A percentile compares a stretch with the other conserved stretches of the same genome.
Evolutionary conservation across 2,113 vertebrate species (phyloP).

Genomic region (Peromyscus maniculatus): DNA sequence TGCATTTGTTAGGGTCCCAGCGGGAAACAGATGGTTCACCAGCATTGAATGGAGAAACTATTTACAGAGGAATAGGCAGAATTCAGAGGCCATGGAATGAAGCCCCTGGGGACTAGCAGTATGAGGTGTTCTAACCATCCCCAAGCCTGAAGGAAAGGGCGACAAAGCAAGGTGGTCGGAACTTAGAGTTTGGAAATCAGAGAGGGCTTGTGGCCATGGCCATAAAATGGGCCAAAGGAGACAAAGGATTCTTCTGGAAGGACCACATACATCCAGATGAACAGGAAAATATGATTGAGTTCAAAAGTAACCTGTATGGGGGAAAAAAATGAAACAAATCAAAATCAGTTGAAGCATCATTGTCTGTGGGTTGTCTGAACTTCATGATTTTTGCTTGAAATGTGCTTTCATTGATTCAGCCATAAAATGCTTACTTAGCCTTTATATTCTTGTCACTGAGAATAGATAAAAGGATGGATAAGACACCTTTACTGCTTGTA

Average conservation of each 20-base stretch:
- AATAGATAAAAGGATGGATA: not conserved
- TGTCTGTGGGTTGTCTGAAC: not conserved
- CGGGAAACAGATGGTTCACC: conserved; percentile 46
- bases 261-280: not conserved
- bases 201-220: not conserved
- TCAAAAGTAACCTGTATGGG: conserved; percentile 15
- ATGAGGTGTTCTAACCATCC: not conserved
- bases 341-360: not conserved
- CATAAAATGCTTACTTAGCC: not conserved
- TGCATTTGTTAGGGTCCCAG: conserved; percentile 37
- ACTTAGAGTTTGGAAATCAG: not conserved
- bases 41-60: not conserved
- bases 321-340: not conserved
- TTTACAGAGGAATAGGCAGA: conserved; percentile 39
- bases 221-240: not conserved
- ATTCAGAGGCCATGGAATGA: conserved; percentile 30
- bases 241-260: not conserved
- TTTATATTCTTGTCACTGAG: not conserved
- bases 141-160: not conserved
- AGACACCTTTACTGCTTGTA: not conserved
- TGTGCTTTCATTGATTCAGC: not conserved
- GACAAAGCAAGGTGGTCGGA: not conserved
- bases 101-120: not conserved
- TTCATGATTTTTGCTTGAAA: not conserved
- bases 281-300: not conserved